These are phyloP conservation scores for Germaria angustata DNA, from an alignment of 2,888 invertebrate species.

Conservation along the genomic window DNA sequence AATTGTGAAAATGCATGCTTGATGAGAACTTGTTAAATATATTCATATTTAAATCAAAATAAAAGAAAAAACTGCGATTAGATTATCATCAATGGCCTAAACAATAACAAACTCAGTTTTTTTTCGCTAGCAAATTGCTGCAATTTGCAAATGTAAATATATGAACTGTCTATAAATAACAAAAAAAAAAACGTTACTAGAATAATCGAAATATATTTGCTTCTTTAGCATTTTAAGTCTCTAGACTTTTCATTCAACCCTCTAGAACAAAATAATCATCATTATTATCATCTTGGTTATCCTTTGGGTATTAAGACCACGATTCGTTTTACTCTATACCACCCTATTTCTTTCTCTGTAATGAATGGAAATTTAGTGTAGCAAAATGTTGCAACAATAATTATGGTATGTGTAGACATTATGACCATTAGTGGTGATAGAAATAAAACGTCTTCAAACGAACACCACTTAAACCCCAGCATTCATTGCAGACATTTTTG, in stretches of 20 bases:
- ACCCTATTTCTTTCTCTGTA: neutral
- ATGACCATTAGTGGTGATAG: conserved; percentile 43
- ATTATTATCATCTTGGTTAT: neutral
- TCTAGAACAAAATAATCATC: neutral
- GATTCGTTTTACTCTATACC: neutral
- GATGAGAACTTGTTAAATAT: too few relatives aligned
- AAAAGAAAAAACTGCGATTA: too few relatives aligned
- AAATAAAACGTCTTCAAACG: conserved; percentile 45
- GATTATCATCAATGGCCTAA: too few relatives aligned
- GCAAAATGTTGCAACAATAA: conserved; percentile 5
- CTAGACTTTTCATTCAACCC: neutral
- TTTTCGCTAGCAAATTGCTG: too few relatives aligned
- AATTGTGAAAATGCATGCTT: too few relatives aligned
- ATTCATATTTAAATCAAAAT: too few relatives aligned
- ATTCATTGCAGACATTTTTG: conserved; percentile 20
- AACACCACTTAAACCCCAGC: conserved; percentile 1
- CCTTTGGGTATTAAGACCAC: neutral
- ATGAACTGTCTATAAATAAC: too few relatives aligned
- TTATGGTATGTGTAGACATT: conserved; percentile 11
- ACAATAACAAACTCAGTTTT: too few relatives aligned
- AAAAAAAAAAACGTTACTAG: too few relatives aligned
- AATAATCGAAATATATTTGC: neutral
- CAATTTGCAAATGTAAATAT: too few relatives aligned
- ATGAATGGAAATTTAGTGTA: conserved; percentile 1
- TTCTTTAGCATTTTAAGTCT: neutral